Percentiles rank a stretch among this genome's conserved stretches.
Evolutionary conservation across 2,113 vertebrate species (phyloP).

Genomic region (Panthera leo): DNA sequence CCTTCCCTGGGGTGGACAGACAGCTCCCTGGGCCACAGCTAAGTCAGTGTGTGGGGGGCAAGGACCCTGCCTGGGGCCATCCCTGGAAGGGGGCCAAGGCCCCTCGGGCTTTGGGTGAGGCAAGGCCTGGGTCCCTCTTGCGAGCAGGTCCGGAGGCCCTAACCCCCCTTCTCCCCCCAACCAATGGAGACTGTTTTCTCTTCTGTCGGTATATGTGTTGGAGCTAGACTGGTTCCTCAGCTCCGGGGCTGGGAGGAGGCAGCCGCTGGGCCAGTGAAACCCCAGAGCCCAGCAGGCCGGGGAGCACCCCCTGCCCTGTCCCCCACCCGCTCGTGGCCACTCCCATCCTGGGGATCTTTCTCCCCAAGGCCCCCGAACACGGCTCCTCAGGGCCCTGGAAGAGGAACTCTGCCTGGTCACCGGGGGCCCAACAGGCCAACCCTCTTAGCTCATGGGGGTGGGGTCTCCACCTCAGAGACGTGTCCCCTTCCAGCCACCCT

Average conservation of each 20-base stretch:
- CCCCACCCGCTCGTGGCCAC: conserved; percentile 84
- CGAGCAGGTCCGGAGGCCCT: conserved; percentile 59
- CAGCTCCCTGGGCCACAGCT: background rate
- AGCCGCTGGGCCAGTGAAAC: conserved; percentile 89
- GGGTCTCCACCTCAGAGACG: background rate
- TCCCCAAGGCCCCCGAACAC: conserved; percentile 84
- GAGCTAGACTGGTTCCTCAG: conserved; percentile 81
- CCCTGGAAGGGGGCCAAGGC: accelerated
- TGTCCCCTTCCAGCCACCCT: background rate
- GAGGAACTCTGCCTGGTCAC: conserved; percentile 80
- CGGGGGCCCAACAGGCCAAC: conserved; percentile 74
- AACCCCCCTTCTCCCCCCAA: conserved; percentile 45
- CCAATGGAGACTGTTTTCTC: conserved; percentile 78
- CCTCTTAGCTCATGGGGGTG: background rate
- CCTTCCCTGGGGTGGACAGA: too few relatives aligned
- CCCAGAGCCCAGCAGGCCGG: conserved; percentile 92
- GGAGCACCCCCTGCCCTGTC: conserved; percentile 89
- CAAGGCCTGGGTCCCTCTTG: background rate
- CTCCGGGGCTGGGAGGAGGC: conserved; percentile 75
- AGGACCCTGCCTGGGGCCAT: too few relatives aligned
- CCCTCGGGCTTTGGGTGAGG: too few relatives aligned
- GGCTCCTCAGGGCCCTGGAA: conserved; percentile 56
- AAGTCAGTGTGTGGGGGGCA: background rate
- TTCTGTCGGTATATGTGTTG: conserved; percentile 82
- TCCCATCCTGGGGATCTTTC: conserved; percentile 84